Percentiles rank a stretch among this genome's conserved stretches.
These are phyloP conservation scores for Craniophora ligustri DNA, from an alignment of 2,888 invertebrate species.

Conservation along the genomic window DNA sequence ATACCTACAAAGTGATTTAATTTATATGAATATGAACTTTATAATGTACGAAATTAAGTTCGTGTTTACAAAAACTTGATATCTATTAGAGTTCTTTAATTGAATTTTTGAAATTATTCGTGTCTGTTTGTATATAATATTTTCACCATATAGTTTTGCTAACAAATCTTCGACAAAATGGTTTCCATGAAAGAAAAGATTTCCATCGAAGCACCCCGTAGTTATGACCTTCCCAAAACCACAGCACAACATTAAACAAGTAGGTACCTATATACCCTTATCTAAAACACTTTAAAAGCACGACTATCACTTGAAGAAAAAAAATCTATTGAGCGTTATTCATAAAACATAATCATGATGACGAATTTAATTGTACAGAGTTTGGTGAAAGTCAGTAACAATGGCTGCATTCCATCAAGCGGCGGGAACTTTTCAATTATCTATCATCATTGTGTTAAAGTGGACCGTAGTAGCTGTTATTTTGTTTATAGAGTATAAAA, in stretches of 20 bases:
- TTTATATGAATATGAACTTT: no score
- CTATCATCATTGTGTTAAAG: constrained; percentile 53
- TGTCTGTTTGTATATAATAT: no score
- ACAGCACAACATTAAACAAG: neutral
- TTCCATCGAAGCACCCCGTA: neutral
- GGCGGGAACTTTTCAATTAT: constrained; percentile 56
- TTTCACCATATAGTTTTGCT: no score
- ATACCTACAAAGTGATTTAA: no score
- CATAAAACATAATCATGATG: constrained; percentile 50
- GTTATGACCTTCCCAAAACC: neutral
- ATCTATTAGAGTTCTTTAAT: no score
- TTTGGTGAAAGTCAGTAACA: constrained; percentile 54
- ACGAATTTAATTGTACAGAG: constrained; percentile 54
- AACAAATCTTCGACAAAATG: no score
- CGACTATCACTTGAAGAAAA: constrained; percentile 7
- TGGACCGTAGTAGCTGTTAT: constrained; percentile 46
- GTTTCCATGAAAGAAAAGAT: no score
- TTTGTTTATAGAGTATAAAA: constrained; percentile 35
- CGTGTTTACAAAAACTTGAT: no score
- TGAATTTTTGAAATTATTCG: no score
- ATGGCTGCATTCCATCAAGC: constrained; percentile 48
- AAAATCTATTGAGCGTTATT: constrained; percentile 12
- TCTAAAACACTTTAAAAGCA: constrained; percentile 13
- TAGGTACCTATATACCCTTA: neutral
- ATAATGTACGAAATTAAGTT: no score